A percentile compares a stretch with the other conserved stretches of the same genome.
Evolutionary conservation across 2,113 vertebrate genomes (phyloP).

Genomic region (Pollimyrus isidori): DNA sequence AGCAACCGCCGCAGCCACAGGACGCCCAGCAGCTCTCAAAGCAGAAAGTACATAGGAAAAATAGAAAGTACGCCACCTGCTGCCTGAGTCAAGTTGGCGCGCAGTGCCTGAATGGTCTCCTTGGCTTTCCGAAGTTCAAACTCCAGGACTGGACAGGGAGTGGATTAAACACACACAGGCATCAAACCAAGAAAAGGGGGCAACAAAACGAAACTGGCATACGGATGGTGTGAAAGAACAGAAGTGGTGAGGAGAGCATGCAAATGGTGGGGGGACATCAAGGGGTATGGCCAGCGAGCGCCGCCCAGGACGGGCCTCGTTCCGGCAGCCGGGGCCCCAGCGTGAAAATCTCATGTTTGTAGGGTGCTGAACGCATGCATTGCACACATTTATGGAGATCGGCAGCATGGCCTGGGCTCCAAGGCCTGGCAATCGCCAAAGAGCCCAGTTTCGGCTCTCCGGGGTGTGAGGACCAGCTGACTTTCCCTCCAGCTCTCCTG

Average conservation of each 20-base stretch:
- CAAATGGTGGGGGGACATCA: slow-evolving; percentile 76
- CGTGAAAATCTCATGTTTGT: neutral
- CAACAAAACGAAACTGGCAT: slow-evolving; percentile 47
- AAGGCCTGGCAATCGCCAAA: neutral
- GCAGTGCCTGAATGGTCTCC: slow-evolving; percentile 99
- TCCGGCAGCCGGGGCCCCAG: no score
- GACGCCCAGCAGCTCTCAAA: slow-evolving; percentile 40
- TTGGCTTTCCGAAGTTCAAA: slow-evolving; percentile 99
- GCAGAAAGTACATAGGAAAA: slow-evolving; percentile 66
- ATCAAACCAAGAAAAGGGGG: slow-evolving; percentile 92
- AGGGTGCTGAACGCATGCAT: neutral
- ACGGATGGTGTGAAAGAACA: slow-evolving; percentile 87
- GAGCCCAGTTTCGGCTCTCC: neutral
- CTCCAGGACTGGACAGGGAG: slow-evolving; percentile 99
- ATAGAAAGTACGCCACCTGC: slow-evolving; percentile 98
- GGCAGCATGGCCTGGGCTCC: neutral
- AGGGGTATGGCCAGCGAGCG: slow-evolving; percentile 30
- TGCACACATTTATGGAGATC: neutral
- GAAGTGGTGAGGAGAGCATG: slow-evolving; percentile 46
- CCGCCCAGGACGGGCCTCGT: no score
- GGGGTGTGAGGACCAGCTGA: neutral
- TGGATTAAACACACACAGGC: slow-evolving; percentile 91
- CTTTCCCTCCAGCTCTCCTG: neutral
- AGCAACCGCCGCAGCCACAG: neutral
- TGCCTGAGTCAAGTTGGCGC: slow-evolving; percentile 99